phyloP scores from a whole-genome alignment of 2,113 vertebrate species.

The Pteropus alecto region DNA sequence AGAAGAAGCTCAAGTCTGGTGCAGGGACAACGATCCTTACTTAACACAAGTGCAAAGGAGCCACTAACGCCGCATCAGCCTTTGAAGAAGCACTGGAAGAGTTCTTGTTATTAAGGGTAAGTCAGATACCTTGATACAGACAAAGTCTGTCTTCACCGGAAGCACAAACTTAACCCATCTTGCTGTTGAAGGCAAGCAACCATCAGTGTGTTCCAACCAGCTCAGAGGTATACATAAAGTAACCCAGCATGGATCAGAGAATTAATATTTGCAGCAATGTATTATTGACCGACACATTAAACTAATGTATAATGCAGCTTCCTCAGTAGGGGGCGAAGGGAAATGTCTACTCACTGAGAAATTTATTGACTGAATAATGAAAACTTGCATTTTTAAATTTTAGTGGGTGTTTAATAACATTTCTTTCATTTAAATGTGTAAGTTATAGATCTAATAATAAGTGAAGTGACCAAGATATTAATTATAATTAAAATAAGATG shows the following conservation, averaged over 20 bases:
- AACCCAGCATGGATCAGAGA: background rate
- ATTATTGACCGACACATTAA: slow-evolving; percentile 42
- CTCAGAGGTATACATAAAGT: background rate
- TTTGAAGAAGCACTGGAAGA: slow-evolving; percentile 87
- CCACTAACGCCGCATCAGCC: slow-evolving; percentile 86
- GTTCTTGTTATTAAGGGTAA: slow-evolving; percentile 86
- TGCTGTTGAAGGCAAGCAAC: slow-evolving; percentile 82
- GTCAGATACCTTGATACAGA: slow-evolving; percentile 87
- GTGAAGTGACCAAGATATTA: slow-evolving; percentile 56
- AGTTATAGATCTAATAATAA: slow-evolving; percentile 65
- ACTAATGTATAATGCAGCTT: slow-evolving; percentile 52
- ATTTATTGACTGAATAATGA: slow-evolving; percentile 46
- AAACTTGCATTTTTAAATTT: slow-evolving; percentile 53
- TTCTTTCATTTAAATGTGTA: slow-evolving; percentile 65
- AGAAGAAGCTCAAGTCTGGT: slow-evolving; percentile 87
- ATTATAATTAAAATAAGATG: slow-evolving; percentile 61
- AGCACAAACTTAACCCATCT: slow-evolving; percentile 81
- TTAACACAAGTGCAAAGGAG: slow-evolving; percentile 91
- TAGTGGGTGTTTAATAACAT: slow-evolving; percentile 21
- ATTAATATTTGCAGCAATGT: background rate
- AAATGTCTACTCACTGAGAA: slow-evolving; percentile 25
- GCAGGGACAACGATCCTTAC: slow-evolving; percentile 87
- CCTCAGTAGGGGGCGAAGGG: slow-evolving; percentile 29
- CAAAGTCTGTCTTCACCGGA: slow-evolving; percentile 87
- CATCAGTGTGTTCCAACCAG: slow-evolving; percentile 55